Base-by-base conservation (phyloP, 2,113 vertebrate species). In the Ageneiosus marmoratus region DNA sequence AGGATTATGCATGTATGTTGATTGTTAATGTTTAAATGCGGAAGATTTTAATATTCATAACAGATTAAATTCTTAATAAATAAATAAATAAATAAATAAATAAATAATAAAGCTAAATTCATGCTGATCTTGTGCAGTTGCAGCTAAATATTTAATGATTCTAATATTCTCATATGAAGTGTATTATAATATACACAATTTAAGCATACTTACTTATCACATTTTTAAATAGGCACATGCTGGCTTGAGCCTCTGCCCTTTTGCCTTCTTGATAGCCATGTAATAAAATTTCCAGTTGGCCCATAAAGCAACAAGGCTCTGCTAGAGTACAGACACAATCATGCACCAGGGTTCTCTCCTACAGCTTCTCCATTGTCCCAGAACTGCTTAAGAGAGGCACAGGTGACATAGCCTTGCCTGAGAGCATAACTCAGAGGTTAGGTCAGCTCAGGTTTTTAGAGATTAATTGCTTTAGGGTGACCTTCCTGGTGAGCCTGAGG, bases 61-160 rank as follows among this genome's bases (percentile, higher is more conserved):
- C 67, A 44, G 4, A 70, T 44, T n/a, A 44, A 24, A 70, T 70
- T 0, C 0, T 41, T n/a, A n/a, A n/a, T n/a, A n/a, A n/a, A n/a
- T n/a, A n/a, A n/a, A n/a, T n/a, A n/a, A n/a, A n/a, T n/a, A n/a
- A n/a, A n/a, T n/a, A n/a, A n/a, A n/a, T n/a, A n/a, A n/a, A n/a
- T 67, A 34, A 69, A 24, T 8, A 67, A 69, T 20, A 69, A 12
- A 12, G 3, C 22, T 13, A 44, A 24, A 22, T 69, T 44, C 37
- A n/a, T 70, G 37, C 12, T 37, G 13, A 10, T 70, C 12, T 34
- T 65, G 20, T 70, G 37, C 11, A 70, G 24, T 70, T 70, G 24
- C 32, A 70, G n/a, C 22, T 70, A n/a, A 70, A 70, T 44, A 5
- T 70, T 44, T 70, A 70, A 70, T 44, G 67, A 44, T 70, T 70